These are phyloP conservation scores for Peromyscus aztecus DNA, from an alignment of 2,797 vertebrate genomes.

Conservation along the genomic window DNA sequence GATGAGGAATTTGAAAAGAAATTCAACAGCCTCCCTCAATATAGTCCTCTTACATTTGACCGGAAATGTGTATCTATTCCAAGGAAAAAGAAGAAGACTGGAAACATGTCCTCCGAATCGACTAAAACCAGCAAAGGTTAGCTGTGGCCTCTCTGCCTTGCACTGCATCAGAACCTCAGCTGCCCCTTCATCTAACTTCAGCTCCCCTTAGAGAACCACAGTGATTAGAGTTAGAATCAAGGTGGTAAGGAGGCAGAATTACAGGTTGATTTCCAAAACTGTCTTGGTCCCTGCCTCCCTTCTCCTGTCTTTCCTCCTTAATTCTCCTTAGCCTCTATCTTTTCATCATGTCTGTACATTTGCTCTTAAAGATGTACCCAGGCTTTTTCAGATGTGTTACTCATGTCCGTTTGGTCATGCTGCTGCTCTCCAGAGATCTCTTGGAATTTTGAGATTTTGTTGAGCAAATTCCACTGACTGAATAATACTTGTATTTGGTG, in stretches of 20 bases:
- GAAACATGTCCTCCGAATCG: constrained; percentile 89
- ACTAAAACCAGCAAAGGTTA: constrained; percentile 94
- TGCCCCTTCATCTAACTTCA: neutral
- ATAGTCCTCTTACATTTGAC: constrained; percentile 97
- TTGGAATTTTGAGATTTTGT: constrained; percentile 34
- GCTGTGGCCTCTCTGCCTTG: neutral
- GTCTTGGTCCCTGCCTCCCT: neutral
- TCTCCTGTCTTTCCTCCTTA: neutral
- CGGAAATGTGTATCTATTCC: constrained; percentile 93
- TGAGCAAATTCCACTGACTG: constrained; percentile 20
- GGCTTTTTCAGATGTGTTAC: neutral
- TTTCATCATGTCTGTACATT: constrained; percentile 24
- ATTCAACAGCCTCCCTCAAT: constrained; percentile 99
- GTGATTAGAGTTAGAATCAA: constrained; percentile 10
- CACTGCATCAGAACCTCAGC: neutral
- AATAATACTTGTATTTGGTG: neutral
- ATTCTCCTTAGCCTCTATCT: constrained; percentile 15
- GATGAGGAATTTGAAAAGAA: constrained; percentile 99
- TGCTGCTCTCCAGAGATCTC: constrained; percentile 17
- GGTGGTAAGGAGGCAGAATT: neutral
- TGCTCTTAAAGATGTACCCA: neutral
- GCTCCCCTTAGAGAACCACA: neutral
- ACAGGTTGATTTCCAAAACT: neutral
- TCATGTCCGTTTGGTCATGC: neutral
- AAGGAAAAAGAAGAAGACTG: constrained; percentile 95